Base-by-base conservation (phyloP, 1,140 invertebrate genomes). In the Hirudo medicinalis region DNA sequence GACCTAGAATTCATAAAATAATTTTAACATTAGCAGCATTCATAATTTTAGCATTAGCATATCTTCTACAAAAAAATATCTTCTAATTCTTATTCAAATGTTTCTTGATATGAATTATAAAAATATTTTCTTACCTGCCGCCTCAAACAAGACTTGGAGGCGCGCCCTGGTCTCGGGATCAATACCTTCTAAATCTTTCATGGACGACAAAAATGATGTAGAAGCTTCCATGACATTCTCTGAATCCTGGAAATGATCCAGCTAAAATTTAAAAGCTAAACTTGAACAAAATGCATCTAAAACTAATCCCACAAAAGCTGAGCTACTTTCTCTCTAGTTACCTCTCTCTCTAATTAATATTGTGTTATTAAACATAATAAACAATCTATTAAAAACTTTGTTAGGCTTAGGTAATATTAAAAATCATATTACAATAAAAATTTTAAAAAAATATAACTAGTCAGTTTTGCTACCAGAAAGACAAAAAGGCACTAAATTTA, bases 151-250 rank as follows among this genome's bases (percentile, higher is more conserved):
- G 72, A 91, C 90, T 82, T 93, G 91, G 69, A 94, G 85, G 71
- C 90, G 85, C 19, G 90, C 90, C 81, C 92, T 90, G 75, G 91
- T 92, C 79, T 92, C 90, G 60, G 89, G 90, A 82, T 93, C 91
- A 73, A 93, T 90, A n/a, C 76, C 69, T 9, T 74, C 69, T 71
- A 79, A 76, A 78, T 90, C 89, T 72, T 83, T 83, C 76, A 88
- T 84, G 60, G 87, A 84, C 72, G 92, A 83, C 73, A 91, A 83
- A 84, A 91, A 92, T 80, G 57, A 63, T 22, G 57, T 63, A 25
- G 57, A 63, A 19, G 57, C 29, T 63, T 63, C 57, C 22, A 25
- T 25, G 22, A 63, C 22, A 63, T 32, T 63, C 5, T 63, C 57
- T 63, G 57, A 63, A 25, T 63, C 57, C 29, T 63, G 57, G 29